Evolutionary conservation across 1,140 invertebrate species (phyloP), one percentile per base, ranked within the genome.

Genomic region (Diplogasteroides magnus): DNA sequence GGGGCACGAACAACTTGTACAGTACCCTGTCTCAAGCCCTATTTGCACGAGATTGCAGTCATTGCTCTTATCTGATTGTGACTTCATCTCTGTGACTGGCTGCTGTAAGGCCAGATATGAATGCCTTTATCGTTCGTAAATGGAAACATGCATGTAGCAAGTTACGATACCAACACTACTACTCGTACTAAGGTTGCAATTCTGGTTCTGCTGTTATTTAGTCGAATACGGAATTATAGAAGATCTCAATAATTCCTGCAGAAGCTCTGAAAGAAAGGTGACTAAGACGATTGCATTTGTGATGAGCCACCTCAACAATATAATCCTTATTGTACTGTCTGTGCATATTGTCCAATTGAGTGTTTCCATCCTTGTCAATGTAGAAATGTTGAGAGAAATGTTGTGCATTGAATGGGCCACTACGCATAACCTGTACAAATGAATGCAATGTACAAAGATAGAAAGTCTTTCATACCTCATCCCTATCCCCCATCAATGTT

Each of bases 401-500:
- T 11, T 48, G 6, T 48, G 19, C 37, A 11, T 48, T 6, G 19
- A 11, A 48, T 48, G 37, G 37, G 6, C 37, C 37, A 19, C 19
- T 19, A 6, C 37, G 6, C 19, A 11, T 48, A 6, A 48, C 37
- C 37, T 48, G 19, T 48, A 48, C 6, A 11, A 6, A 48, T 48
- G 19, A 19, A 48, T 48, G 6, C 37, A 48, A 11, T 48, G 19
- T 48, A 48, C 19, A 11, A 19, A 48, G 37, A 48, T 19, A 6
- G 6, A 48, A 11, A 48, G 19, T 48, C 19, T 6, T 48, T 11
- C 19, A 48, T 48, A 48, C 37, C 37, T 68, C 23, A 25, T 29
- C 32, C 19, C 37, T 25, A 60, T 56, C 31, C 15, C 67, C 73
- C 69, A 67, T 74, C 69, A 70, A 73, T 19, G 58, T 63, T 23